Conservation (phyloP, 2,797 vertebrate genomes). For the Trematomus bernacchii region DNA sequence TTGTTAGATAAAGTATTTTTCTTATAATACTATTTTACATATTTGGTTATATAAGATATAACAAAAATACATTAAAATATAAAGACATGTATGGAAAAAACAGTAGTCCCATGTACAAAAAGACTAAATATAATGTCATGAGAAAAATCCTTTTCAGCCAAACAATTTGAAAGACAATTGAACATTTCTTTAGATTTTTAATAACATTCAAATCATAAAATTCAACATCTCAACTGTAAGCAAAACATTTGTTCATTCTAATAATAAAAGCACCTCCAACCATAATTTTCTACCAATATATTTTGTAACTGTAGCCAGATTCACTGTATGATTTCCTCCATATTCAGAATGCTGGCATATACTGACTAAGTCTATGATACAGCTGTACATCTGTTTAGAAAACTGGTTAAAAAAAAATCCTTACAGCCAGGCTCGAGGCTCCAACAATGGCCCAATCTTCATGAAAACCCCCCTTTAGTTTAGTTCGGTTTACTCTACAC, state of each 20-base stretch:
- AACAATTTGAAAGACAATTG: no score
- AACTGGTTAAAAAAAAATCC: slow-evolving; percentile 5
- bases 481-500: slow-evolving; percentile 22
- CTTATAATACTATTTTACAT: no score
- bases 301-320: background rate
- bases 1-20: no score
- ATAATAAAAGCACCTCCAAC: background rate
- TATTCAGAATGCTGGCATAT: slow-evolving; percentile 5
- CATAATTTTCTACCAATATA: background rate
- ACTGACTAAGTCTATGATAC: slow-evolving; percentile 4
- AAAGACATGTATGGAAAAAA: no score
- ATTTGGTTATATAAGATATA: no score
- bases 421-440: slow-evolving; percentile 21
- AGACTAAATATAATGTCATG: no score
- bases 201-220: no score
- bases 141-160: no score
- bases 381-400: slow-evolving; percentile 5
- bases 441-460: slow-evolving; percentile 44
- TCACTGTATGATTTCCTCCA: background rate
- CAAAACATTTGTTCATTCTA: background rate
- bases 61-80: no score
- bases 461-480: slow-evolving; percentile 25
- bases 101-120: no score
- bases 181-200: no score
- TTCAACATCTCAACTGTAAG: no score